Base-by-base conservation (phyloP, 2,888 invertebrate genomes). In the Andrena fulva region DNA sequence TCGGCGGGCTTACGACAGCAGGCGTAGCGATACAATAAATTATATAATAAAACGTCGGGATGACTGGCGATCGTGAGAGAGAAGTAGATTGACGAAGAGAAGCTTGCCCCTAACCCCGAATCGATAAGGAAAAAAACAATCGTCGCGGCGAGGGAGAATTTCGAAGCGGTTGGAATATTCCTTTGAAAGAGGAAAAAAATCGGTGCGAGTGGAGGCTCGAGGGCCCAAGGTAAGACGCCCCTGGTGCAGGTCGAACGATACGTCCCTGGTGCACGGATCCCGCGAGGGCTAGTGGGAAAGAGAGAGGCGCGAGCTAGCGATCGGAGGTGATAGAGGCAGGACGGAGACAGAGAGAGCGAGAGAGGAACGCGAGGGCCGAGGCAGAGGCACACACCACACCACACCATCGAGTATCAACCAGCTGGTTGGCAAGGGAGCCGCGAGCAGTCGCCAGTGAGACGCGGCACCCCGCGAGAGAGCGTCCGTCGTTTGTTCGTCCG, bases 391-490 rank as follows among this genome's bases (percentile, higher is more conserved):
- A 89, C 83, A 82, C 85, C 89, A 88, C 90, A 80, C 88, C 82
- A 89, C 83, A 82, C 85, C 89, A 88, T 90, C 91, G 91, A 89
- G 89, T 89, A 91, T 90, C 91, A 89, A 90, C 91, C 92, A 91
- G 91, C 92, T 91, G 92, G 91, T 91, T 91, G 91, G 91, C 91
- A 91, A 91, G 90, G 91, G 89, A 91, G 90, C 87, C 88, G 90
- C 89, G 89, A 91, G 89, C 91, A 92, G 91, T 93, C 91, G 92
- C 89, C 91, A 93, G 93, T 93, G 92, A 92, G 93, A 93, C 93
- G 93, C 93, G 93, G 91, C 89, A 91, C 88, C 90, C 90, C 91
- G 92, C 91, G 91, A 91, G 91, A 91, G 91, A 88, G 87, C 86
- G 89, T 89, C 90, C 89, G 88, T 88, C 84, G 86, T 82, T 85